phyloP scores from a whole-genome alignment of 2,888 invertebrate species.

The Pasiphila rectangulata region DNA sequence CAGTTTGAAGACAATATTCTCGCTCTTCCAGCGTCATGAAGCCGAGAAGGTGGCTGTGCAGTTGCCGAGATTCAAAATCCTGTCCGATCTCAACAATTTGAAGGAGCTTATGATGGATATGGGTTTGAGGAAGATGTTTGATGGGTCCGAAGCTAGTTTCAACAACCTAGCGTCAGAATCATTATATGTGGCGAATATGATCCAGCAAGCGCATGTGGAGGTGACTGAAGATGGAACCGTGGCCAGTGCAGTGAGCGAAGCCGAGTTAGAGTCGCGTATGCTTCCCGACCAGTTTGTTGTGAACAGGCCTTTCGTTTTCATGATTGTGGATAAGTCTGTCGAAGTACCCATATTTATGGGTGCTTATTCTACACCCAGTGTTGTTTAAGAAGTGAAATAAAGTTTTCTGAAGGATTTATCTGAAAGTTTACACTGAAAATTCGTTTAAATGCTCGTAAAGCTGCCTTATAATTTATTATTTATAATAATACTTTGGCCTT shows the following conservation, averaged over 20 bases:
- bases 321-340: constrained; percentile 57
- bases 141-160: constrained; percentile 47
- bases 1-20: constrained; percentile 69
- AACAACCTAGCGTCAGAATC: constrained; percentile 43
- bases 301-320: constrained; percentile 65
- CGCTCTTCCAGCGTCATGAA: constrained; percentile 53
- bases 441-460: too few relatives aligned
- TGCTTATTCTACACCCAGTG: constrained; percentile 63
- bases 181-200: constrained; percentile 55
- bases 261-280: constrained; percentile 40
- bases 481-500: too few relatives aligned
- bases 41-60: constrained; percentile 74
- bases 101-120: constrained; percentile 69
- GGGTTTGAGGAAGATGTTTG: constrained; percentile 61
- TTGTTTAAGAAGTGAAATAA: constrained; percentile 37
- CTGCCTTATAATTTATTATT: too few relatives aligned
- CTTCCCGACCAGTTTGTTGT: constrained; percentile 45
- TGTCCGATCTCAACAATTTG: constrained; percentile 67
- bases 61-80: constrained; percentile 81
- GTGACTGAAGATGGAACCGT: constrained; percentile 64
- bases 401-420: too few relatives aligned
- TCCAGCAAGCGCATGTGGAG: constrained; percentile 67
- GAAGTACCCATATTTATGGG: constrained; percentile 61
- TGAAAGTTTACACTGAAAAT: too few relatives aligned
- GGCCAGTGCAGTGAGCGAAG: constrained; percentile 49